A percentile compares a stretch with the other conserved stretches of the same genome.
phyloP scores from a whole-genome alignment of 2,888 invertebrate species.

The Bellardia pandia region DNA sequence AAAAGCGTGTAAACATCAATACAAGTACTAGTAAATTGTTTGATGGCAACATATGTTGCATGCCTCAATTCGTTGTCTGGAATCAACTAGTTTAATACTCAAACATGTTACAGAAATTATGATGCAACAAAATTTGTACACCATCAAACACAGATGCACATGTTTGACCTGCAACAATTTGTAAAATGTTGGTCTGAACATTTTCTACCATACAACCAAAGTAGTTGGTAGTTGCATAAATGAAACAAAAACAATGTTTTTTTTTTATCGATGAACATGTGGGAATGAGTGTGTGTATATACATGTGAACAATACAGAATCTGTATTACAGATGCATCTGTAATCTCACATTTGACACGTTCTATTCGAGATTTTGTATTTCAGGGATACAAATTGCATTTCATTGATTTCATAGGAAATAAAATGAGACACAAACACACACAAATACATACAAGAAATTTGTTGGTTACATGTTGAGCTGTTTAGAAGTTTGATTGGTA shows the following conservation, averaged over 20 bases:
- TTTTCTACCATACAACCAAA: not conserved
- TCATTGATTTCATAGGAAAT: constrained; percentile 45
- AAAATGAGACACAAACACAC: constrained; percentile 10
- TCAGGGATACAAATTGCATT: constrained; percentile 42
- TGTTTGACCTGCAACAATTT: not conserved
- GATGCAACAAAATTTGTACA: not conserved
- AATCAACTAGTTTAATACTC: constrained; percentile 6
- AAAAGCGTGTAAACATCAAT: not conserved
- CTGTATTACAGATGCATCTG: constrained; percentile 20
- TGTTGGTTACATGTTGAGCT: constrained; percentile 26
- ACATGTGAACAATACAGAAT: constrained; percentile 14
- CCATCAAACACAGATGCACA: not conserved
- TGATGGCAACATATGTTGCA: constrained; percentile 30
- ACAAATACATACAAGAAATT: constrained; percentile 10
- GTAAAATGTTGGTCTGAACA: not conserved
- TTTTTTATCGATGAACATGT: not conserved
- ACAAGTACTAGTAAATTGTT: not conserved
- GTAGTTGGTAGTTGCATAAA: not conserved
- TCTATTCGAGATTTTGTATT: constrained; percentile 42
- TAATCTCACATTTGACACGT: constrained; percentile 63
- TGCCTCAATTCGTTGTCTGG: not conserved
- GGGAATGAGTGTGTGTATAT: not conserved
- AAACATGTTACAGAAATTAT: not conserved
- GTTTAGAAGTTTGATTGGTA: constrained; percentile 5
- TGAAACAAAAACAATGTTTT: not conserved